Percentiles rank a stretch among this genome's conserved stretches.
Conservation (phyloP, 2,113 vertebrate species). For the Butorides virescens region DNA sequence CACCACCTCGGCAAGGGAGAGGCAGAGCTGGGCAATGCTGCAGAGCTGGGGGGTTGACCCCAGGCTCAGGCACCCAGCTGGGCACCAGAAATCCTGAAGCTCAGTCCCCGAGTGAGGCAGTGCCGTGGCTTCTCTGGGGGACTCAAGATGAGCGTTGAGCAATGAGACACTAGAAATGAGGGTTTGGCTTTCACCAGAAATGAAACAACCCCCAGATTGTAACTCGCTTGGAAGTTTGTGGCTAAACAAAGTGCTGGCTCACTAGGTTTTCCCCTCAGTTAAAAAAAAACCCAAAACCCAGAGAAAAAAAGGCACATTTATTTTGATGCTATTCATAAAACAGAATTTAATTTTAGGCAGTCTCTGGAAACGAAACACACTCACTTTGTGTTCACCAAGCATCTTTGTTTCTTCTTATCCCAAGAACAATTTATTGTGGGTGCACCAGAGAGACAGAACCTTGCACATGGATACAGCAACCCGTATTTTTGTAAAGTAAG, state of each 20-base stretch:
- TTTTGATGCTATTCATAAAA: background rate
- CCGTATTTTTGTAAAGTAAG: background rate
- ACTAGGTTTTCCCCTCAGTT: background rate
- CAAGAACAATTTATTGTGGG: background rate
- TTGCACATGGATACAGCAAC: background rate
- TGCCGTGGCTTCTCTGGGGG: background rate
- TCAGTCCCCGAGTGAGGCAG: fast-evolving
- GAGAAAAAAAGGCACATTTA: background rate
- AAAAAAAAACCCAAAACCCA: no score
- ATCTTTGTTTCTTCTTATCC: background rate
- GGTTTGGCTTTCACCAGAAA: background rate
- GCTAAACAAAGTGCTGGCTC: background rate
- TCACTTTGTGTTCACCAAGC: background rate
- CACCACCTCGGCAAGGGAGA: background rate
- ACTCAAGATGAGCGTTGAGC: background rate
- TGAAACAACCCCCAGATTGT: background rate
- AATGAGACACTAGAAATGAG: background rate
- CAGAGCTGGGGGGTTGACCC: background rate
- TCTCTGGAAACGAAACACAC: background rate
- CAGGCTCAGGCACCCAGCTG: background rate
- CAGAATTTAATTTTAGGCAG: background rate
- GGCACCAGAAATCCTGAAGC: background rate
- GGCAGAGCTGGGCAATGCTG: background rate
- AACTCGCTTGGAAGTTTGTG: background rate
- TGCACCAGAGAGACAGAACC: background rate